Base-by-base conservation (phyloP, 1,140 invertebrate genomes). In the Laupala kohalensis region DNA sequence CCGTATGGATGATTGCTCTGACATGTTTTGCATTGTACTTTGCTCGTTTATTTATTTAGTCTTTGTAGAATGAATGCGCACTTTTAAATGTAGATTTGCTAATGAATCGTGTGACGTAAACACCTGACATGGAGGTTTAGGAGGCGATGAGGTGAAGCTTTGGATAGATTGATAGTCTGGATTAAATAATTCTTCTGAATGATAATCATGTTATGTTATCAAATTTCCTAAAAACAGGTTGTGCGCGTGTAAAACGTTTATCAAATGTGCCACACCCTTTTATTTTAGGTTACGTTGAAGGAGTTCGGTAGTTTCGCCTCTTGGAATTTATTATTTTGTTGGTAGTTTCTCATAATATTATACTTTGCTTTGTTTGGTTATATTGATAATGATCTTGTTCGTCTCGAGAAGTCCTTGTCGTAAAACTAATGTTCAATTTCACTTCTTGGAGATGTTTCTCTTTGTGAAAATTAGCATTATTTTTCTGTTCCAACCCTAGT, bases 251-350 rank as follows among this genome's bases (percentile, higher is more conserved):
- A 23, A 2, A 29, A 24, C 29, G 27, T 37, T 68, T 0, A 23
- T 28, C 15, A 30, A 4, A 30, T 29, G 67, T 29, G 67, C 67
- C 67, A 68, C 67, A 68, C 67, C 67, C 67, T 29, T 29, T 27
- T 37, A 68, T 6, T 53, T 53, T 53, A 53, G 37, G 37, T 53
- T 53, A 53, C 37, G 19, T 53, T 19, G 37, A n/a, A n/a, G n/a
- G n/a, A n/a, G n/a, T n/a, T n/a, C n/a, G n/a, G n/a, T n/a, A n/a
- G n/a, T n/a, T n/a, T n/a, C n/a, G n/a, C n/a, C n/a, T n/a, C n/a
- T n/a, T n/a, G n/a, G n/a, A n/a, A n/a, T n/a, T n/a, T n/a, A n/a
- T n/a, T n/a, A n/a, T n/a, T n/a, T n/a, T n/a, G n/a, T n/a, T n/a
- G n/a, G n/a, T n/a, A n/a, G n/a, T n/a, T n/a, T n/a, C n/a, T n/a